Percentiles rank a stretch among this genome's conserved stretches.
Conservation (phyloP, 2,888 invertebrate genomes). For the Pandemis cinnamomeana region DNA sequence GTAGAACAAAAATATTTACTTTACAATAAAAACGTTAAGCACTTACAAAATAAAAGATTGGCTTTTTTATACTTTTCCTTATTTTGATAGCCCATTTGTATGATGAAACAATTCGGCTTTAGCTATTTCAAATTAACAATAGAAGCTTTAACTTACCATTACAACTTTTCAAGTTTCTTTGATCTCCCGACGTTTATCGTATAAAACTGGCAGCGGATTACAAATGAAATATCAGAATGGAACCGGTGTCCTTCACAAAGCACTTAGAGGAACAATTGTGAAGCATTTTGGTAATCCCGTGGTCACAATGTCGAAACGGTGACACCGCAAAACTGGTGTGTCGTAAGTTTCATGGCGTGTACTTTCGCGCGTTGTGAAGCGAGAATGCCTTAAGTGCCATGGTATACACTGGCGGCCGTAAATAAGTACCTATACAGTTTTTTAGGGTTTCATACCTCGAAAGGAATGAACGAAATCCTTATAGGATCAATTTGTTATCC, state of each 20-base stretch:
- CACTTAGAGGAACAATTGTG: constrained; percentile 19
- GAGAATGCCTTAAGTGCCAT: constrained; percentile 7
- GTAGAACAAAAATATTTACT: too few species aligned
- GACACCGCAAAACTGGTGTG: constrained; percentile 20
- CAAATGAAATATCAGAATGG: constrained; percentile 26
- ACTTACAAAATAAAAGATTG: too few species aligned
- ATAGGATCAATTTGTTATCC: too few species aligned
- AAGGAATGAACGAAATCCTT: too few species aligned
- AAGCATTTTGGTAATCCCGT: constrained; percentile 28
- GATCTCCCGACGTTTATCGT: neutral
- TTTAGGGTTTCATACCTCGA: too few species aligned
- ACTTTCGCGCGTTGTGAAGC: neutral
- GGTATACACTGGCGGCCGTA: constrained; percentile 16
- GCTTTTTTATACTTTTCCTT: neutral
- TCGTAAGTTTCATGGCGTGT: constrained; percentile 20
- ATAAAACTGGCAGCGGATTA: neutral
- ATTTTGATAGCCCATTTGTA: neutral
- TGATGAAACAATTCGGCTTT: neutral
- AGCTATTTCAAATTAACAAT: neutral
- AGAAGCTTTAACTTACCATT: neutral
- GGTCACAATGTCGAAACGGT: constrained; percentile 10
- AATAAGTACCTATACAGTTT: neutral
- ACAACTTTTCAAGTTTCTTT: neutral
- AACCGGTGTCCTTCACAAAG: constrained; percentile 20
- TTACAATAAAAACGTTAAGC: too few species aligned